Conservation (phyloP, 2,113 vertebrate species). For the Galemys pyrenaicus region DNA sequence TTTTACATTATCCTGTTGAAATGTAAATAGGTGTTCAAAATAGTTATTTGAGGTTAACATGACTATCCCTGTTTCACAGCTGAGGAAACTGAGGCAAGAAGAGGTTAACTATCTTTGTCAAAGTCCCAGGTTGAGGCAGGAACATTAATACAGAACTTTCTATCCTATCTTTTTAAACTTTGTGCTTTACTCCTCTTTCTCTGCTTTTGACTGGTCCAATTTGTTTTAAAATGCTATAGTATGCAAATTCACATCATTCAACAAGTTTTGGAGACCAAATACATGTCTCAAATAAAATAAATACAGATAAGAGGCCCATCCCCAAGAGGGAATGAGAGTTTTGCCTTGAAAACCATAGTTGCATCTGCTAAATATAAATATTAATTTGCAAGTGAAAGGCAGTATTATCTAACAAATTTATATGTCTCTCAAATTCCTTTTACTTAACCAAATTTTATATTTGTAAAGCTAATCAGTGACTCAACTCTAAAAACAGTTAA, state of each 20-base stretch:
- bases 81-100: neutral
- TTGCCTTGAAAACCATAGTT: neutral
- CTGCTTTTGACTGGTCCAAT: neutral
- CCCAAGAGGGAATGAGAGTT: neutral
- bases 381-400: neutral
- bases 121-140: neutral
- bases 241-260: neutral
- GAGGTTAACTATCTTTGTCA: neutral
- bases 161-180: neutral
- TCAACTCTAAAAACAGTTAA: neutral
- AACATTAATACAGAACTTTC: neutral
- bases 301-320: neutral
- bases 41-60: neutral
- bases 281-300: neutral
- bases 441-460: constrained; percentile 7
- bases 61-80: neutral
- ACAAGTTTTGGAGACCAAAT: neutral
- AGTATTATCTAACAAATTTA: neutral
- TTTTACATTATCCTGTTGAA: neutral
- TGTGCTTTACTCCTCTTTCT: neutral
- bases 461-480: neutral
- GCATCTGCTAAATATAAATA: neutral
- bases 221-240: neutral
- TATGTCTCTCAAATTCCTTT: neutral
- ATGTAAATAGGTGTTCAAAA: neutral